Evolutionary conservation across 1,140 invertebrate genomes (phyloP).

Genomic region (Bombus sibiricus): DNA sequence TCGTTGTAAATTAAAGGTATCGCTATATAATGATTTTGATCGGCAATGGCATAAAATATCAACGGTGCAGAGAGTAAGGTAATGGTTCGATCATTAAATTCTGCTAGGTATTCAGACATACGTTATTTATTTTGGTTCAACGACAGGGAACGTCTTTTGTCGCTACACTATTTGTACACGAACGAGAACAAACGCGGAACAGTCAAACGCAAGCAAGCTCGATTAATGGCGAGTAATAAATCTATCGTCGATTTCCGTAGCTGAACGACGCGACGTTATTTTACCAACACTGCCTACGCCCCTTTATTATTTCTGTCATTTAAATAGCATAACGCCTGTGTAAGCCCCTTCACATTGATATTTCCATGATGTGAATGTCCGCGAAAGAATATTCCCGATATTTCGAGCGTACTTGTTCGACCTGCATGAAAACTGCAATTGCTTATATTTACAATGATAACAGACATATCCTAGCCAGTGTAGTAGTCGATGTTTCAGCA

Average conservation of each 20-base stretch:
- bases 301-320: constrained; percentile 58
- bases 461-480: background rate
- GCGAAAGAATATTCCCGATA: constrained; percentile 25
- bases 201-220: constrained; percentile 29
- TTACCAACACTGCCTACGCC: constrained; percentile 11
- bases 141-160: constrained; percentile 45
- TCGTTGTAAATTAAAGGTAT: background rate
- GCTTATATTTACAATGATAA: background rate
- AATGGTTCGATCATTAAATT: constrained; percentile 12
- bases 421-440: background rate
- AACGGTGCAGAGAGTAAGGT: background rate
- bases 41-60: background rate
- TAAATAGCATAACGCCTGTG: background rate
- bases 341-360: constrained; percentile 2
- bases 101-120: background rate
- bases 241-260: constrained; percentile 37
- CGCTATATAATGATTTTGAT: background rate
- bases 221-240: constrained; percentile 51
- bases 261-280: constrained; percentile 34
- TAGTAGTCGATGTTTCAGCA: no score
- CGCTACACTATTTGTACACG: constrained; percentile 14
- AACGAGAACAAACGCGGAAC: constrained; percentile 30
- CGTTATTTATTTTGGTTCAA: background rate
- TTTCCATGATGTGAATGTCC: background rate
- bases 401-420: background rate